Evolutionary conservation across 2,113 vertebrate species (phyloP).

Genomic region (Melanocharis versteri): DNA sequence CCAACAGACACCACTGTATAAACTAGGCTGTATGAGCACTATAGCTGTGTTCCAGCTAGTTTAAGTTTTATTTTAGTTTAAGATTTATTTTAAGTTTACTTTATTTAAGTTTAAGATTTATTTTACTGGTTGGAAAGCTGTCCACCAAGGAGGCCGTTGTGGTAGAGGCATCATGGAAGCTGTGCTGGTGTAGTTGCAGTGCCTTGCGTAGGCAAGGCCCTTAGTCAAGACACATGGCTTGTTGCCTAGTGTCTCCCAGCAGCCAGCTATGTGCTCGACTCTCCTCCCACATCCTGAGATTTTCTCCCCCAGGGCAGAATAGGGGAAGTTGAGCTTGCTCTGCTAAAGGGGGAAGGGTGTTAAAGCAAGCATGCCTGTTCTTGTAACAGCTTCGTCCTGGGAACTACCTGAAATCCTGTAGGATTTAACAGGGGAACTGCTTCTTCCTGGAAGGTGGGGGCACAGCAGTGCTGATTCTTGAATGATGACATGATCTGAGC

Average conservation of each 20-base stretch:
- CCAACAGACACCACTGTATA: fast-evolving
- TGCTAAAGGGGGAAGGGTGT: constrained; percentile 58
- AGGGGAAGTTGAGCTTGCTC: constrained; percentile 56
- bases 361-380: constrained; percentile 39
- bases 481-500: neutral
- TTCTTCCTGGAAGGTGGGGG: neutral
- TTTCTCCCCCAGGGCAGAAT: constrained; percentile 63
- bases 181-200: neutral
- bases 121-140: neutral
- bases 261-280: constrained; percentile 49
- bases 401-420: neutral
- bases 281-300: constrained; percentile 69
- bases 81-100: neutral
- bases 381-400: neutral
- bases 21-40: neutral
- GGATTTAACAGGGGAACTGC: neutral
- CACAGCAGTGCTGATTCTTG: neutral
- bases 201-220: constrained; percentile 44
- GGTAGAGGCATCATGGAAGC: constrained; percentile 6
- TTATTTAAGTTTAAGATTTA: neutral
- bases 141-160: neutral
- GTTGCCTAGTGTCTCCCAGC: constrained; percentile 58
- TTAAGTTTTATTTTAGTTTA: neutral
- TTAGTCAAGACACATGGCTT: constrained; percentile 47
- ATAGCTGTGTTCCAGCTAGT: neutral